Evolutionary conservation across 2,113 vertebrate genomes (phyloP).

Genomic region (Lucifuga dentata): DNA sequence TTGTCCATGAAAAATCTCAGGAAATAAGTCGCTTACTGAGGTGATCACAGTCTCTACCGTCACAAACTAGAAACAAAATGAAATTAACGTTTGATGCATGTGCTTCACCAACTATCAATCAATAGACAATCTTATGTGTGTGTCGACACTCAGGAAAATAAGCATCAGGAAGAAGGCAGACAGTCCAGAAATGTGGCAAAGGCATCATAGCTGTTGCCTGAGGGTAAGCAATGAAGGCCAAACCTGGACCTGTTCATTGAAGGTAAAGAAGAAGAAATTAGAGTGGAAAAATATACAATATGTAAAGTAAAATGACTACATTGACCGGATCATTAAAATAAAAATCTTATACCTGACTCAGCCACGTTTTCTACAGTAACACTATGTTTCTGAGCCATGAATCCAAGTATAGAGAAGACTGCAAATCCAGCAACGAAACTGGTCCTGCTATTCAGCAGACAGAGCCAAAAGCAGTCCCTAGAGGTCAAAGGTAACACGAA

Average conservation of each 20-base stretch:
- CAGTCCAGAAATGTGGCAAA: slow-evolving; percentile 75
- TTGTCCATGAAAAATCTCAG: slow-evolving; percentile 22
- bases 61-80: slow-evolving; percentile 66
- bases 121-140: slow-evolving; percentile 55
- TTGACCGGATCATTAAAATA: no score
- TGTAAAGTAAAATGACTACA: no score
- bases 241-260: slow-evolving; percentile 68
- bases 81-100: neutral
- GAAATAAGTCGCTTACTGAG: slow-evolving; percentile 44
- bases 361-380: slow-evolving; percentile 64
- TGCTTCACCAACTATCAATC: neutral
- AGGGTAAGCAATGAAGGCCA: slow-evolving; percentile 77
- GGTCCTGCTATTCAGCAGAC: slow-evolving; percentile 75
- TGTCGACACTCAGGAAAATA: slow-evolving; percentile 69
- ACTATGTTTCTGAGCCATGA: slow-evolving; percentile 77
- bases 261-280: no score
- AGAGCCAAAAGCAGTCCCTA: slow-evolving; percentile 74
- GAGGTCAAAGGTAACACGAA: neutral
- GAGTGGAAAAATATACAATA: no score
- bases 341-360: slow-evolving; percentile 62
- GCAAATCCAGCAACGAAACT: slow-evolving; percentile 71
- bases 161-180: slow-evolving; percentile 79
- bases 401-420: slow-evolving; percentile 64
- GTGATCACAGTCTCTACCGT: slow-evolving; percentile 59
- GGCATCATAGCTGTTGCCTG: slow-evolving; percentile 78